Evolutionary conservation across 2,888 invertebrate species (phyloP).

Genomic region (Agrenia bidenticulata): DNA sequence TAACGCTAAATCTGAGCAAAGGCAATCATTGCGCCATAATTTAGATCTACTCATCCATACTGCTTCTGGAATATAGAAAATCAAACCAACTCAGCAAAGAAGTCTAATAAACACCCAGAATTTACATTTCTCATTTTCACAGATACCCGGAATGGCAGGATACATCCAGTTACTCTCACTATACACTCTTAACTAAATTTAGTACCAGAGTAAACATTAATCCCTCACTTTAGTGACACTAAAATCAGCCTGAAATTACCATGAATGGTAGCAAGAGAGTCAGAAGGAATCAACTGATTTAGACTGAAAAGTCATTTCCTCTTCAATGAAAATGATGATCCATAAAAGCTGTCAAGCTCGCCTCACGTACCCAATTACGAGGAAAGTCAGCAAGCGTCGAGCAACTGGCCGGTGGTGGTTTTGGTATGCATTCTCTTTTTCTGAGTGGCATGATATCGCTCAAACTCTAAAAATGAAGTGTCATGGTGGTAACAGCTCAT

Average conservation of each 20-base stretch:
- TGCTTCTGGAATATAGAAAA: no score
- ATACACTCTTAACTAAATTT: no score
- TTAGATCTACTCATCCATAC: no score
- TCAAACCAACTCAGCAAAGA: no score
- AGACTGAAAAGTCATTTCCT: slow-evolving; percentile 10
- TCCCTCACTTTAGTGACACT: slow-evolving; percentile 1
- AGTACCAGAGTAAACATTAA: neutral
- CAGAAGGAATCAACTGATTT: slow-evolving; percentile 4
- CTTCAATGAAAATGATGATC: slow-evolving; percentile 2
- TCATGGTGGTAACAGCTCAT: slow-evolving; percentile 20
- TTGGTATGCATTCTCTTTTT: neutral
- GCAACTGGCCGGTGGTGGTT: neutral
- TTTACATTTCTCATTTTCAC: no score
- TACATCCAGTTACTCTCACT: no score
- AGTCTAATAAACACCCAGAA: no score
- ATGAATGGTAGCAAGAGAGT: neutral
- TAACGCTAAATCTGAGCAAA: no score
- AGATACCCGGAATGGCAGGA: no score
- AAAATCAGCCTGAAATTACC: slow-evolving; percentile 8
- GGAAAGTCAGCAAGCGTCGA: neutral
- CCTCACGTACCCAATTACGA: slow-evolving; percentile 8
- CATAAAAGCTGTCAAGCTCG: slow-evolving; percentile 14
- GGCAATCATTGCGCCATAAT: no score
- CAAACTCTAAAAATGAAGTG: slow-evolving; percentile 14
- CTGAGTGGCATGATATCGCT: slow-evolving; percentile 2